A percentile compares a stretch with the other conserved stretches of the same genome.
Evolutionary conservation across 2,797 vertebrate genomes (phyloP).

Genomic region (Corythornis leucogaster): DNA sequence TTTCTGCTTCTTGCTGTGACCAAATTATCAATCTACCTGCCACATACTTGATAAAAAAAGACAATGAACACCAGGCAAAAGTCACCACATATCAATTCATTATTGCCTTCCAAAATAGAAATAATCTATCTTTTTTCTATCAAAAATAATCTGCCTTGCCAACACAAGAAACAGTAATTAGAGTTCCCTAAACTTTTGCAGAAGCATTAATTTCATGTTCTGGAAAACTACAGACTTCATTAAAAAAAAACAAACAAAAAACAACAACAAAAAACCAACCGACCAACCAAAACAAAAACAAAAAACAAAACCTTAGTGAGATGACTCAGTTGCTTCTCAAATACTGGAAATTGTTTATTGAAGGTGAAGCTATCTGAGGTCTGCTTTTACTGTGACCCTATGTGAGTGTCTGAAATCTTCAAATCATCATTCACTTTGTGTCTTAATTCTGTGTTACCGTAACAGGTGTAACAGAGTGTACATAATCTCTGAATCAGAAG

Average conservation of each 20-base stretch:
- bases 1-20: not conserved
- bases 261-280: no score
- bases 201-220: not conserved
- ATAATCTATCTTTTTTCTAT: not conserved
- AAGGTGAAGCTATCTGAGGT: not conserved
- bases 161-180: not conserved
- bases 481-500: not conserved
- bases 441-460: not conserved
- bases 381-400: not conserved
- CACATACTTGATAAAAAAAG: not conserved
- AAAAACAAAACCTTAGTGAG: not conserved
- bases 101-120: not conserved
- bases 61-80: not conserved
- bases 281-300: no score
- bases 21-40: not conserved
- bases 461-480: not conserved
- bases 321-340: not conserved
- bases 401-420: not conserved
- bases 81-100: not conserved
- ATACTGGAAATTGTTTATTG: not conserved
- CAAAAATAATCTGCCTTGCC: conserved; percentile 3
- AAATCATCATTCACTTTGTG: not conserved
- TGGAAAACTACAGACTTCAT: not conserved
- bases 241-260: not conserved
- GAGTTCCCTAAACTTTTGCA: not conserved